Evolutionary conservation across 2,113 vertebrate species (phyloP), one percentile per base, ranked within the genome.

Genomic region (Chascanopsetta lugubris): DNA sequence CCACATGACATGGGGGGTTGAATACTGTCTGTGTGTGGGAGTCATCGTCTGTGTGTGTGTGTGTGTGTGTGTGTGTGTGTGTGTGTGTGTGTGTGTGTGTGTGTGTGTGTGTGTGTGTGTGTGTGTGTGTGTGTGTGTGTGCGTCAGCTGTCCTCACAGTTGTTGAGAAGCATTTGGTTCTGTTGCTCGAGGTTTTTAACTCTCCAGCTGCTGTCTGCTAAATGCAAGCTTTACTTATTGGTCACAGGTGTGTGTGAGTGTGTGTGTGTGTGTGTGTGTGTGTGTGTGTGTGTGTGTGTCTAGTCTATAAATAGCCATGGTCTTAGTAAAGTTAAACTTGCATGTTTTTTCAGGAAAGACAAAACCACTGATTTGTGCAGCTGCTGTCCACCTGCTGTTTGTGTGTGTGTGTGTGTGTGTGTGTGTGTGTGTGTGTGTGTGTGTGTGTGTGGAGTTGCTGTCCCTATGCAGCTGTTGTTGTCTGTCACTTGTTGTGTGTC

Each of bases 141-240:
- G n/a, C n/a, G 54, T 75, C 78, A 80, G 78, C 78, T 80, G 78
- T 72, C 27, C 4, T 54, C 78, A 63, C 78, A 80, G 72, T 62
- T 76, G 78, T 10, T 45, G 40, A 54, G 36, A 61, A 13, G 34
- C 22, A 48, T 62, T 10, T 57, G 42, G 55, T 2, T 17, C 45
- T 60, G 29, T 72, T 72, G 47, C 68, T 60, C 55, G 42, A 56
- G 32, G 20, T 29, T 29, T 5, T 29, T 29, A 29, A 29, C 4
- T 4, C 4, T 61, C 63, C 59, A 73, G 59, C 64, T 73, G 59
- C 43, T 69, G 58, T 13, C 58, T 65, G 55, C 25, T 29, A 76
- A 56, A 43, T 8, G 32, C n/a, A 25, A 56, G 34, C 48, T 42
- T 42, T 17, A 56, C 78, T 85, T 81, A 79, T 60, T 61, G 65